Conservation (phyloP, 1,140 invertebrate genomes). For the Drosophila micromelanica region DNA sequence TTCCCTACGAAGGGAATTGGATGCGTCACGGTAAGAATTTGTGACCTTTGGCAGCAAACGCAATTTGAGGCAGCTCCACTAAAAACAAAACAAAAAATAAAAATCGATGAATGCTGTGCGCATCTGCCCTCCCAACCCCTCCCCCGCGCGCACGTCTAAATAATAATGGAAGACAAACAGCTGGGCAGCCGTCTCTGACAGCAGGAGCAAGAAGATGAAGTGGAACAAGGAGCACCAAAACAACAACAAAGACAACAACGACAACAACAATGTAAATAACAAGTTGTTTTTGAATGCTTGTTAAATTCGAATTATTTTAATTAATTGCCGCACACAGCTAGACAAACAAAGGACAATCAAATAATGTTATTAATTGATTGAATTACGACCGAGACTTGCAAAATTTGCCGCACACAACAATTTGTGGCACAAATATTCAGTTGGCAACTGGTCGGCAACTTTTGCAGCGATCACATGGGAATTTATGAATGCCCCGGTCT, state of each 20-base stretch:
- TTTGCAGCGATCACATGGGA: constrained; percentile 76
- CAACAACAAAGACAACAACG: background rate
- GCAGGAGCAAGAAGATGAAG: background rate
- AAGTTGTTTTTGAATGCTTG: constrained; percentile 49
- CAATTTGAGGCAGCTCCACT: constrained; percentile 43
- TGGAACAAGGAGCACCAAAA: background rate
- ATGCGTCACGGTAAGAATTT: constrained; percentile 67
- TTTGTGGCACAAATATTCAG: constrained; percentile 51
- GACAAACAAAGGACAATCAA: constrained; percentile 68
- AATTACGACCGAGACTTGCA: constrained; percentile 70
- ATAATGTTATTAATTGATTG: constrained; percentile 81
- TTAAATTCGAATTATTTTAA: constrained; percentile 81
- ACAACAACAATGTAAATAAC: constrained; percentile 20
- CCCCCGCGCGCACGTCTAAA: background rate
- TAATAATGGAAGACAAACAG: constrained; percentile 50
- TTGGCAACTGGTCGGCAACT: constrained; percentile 41
- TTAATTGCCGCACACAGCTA: constrained; percentile 68
- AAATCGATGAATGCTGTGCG: constrained; percentile 27
- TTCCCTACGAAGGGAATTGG: constrained; percentile 17
- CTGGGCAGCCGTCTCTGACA: constrained; percentile 35
- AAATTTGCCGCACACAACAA: constrained; percentile 58
- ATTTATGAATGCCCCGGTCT: constrained; percentile 67
- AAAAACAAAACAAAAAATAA: constrained; percentile 7
- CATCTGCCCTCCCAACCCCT: constrained; percentile 1
- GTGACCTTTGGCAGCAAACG: constrained; percentile 62